Base-by-base conservation (phyloP, 2,888 invertebrate species). In the Heterodera filipjevi region DNA sequence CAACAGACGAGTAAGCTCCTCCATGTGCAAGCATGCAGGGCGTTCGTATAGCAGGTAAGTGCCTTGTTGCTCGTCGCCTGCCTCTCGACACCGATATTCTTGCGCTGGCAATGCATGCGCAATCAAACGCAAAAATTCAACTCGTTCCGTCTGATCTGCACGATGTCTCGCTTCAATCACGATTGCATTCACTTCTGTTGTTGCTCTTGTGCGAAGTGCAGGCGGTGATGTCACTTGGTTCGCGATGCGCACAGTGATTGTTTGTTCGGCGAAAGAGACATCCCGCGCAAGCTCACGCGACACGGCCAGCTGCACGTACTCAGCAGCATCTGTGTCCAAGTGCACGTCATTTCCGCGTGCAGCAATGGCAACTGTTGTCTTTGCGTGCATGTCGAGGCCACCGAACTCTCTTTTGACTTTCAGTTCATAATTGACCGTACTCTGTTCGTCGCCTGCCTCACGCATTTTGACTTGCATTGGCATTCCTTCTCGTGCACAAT, bases 271-370 rank as follows among this genome's bases (percentile, higher is more conserved):
- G 66, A 78, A 72, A 27, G 80, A 46, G 27, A 82, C 80, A 66
- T 79, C 78, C 16, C 77, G 74, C 32, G 64, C 71, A 33, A 83
- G 72, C 46, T 86, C 85, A 44, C 85, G 79, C 49, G 79, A 76
- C 44, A 82, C 79, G 74, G 75, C 77, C 30, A 82, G 78, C 35
- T 82, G 79, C 71, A 82, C 76, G 12, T 84, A 81, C 76, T 88
- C 88, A 22, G 86, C 81, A 10, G 87, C 87, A 66, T 86, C 85
- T 16, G 85, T 85, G 71, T 82, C 81, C 66, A 88, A 75, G 8
- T 8, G 32, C 22, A 19, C 30, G 32, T 59, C 75, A 22, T 66
- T 32, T 44, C 46, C 68, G 19, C 32, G 22, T 64, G 59, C 30
- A 22, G 84, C 59, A 59, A 83, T 83, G 16, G 79, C 39, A 44